phyloP scores from a whole-genome alignment of 2,797 vertebrate species.

The Gymnopithys bicolor region DNA sequence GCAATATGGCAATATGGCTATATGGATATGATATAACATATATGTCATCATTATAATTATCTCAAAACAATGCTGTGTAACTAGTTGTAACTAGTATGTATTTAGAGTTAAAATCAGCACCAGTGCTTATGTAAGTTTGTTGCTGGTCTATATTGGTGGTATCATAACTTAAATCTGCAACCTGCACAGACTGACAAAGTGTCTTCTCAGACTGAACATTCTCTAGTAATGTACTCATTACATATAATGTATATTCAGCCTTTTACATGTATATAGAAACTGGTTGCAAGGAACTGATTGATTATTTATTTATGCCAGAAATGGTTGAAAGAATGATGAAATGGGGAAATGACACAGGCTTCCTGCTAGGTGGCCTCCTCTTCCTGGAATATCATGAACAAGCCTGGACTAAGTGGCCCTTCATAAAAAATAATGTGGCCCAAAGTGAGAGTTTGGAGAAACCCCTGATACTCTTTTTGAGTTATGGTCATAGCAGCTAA shows the following conservation, averaged over 20 bases:
- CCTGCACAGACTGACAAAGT: neutral
- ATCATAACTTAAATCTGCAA: neutral
- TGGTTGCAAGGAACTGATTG: neutral
- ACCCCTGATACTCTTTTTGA: neutral
- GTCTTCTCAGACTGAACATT: neutral
- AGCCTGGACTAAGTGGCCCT: neutral
- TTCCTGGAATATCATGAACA: fast-evolving
- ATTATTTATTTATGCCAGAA: neutral
- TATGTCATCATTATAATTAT: neutral
- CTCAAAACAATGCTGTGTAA: neutral
- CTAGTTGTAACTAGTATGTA: neutral
- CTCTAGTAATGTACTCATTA: neutral
- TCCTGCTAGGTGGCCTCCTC: neutral
- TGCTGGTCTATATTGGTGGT: neutral
- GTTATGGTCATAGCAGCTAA: neutral
- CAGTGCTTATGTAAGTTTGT: neutral
- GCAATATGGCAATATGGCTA: neutral
- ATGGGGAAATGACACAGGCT: neutral
- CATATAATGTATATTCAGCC: neutral
- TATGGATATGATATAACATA: neutral
- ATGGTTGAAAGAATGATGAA: neutral
- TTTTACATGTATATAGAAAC: neutral
- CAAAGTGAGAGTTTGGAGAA: neutral
- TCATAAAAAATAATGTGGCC: neutral
- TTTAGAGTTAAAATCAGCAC: neutral